phyloP scores from a whole-genome alignment of 2,113 vertebrate species.

The Chloropsis cyanopogon region DNA sequence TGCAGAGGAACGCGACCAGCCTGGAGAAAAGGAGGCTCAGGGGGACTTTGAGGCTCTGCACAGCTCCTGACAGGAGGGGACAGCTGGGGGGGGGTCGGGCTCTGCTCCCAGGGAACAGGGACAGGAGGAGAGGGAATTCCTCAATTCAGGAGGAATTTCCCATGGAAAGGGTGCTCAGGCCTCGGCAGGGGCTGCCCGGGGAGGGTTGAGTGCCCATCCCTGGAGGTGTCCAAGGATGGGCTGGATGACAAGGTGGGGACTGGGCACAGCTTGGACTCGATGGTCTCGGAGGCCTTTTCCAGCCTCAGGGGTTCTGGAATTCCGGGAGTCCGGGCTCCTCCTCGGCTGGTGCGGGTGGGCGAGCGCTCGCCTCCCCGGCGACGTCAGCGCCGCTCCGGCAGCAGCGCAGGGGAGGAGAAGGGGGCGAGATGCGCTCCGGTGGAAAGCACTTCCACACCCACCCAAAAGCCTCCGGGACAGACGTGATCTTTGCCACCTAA shows the following conservation, averaged over 20 bases:
- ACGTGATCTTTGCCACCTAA: constrained; percentile 18
- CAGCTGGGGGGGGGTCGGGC: accelerated
- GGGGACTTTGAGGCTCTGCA: not conserved
- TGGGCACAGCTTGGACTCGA: accelerated
- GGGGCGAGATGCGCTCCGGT: not conserved
- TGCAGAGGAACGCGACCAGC: not conserved
- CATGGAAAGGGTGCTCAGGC: not conserved
- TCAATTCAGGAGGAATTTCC: not conserved
- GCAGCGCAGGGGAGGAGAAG: not conserved
- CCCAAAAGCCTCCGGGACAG: not conserved
- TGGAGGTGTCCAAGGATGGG: not conserved
- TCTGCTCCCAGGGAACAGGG: not conserved
- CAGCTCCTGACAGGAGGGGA: not conserved
- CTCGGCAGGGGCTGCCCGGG: accelerated
- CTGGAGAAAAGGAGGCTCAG: not conserved
- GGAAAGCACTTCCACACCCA: not conserved
- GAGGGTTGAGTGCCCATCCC: not conserved
- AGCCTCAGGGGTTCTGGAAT: accelerated
- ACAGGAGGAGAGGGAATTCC: not conserved
- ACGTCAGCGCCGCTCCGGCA: not conserved
- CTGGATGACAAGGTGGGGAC: not conserved
- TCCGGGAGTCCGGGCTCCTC: not conserved
- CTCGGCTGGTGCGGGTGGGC: not conserved
- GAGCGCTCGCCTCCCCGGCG: not conserved
- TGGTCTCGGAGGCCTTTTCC: not conserved